Evolutionary conservation across 1,140 invertebrate genomes (phyloP).

Genomic region (Psilanteris sp.): DNA sequence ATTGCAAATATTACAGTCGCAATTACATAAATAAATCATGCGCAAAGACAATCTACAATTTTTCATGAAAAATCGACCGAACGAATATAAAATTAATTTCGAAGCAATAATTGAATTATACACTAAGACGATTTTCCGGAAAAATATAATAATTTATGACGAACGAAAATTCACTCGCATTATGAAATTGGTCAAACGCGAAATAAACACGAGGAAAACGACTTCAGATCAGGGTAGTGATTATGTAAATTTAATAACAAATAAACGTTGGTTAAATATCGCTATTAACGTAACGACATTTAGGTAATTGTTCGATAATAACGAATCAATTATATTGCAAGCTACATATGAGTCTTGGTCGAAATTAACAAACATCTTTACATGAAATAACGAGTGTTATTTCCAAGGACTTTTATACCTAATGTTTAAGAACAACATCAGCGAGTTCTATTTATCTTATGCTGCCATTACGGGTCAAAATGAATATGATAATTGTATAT

Average conservation of each 20-base stretch:
- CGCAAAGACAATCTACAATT: too few species aligned
- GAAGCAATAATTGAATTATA: constrained; percentile 20
- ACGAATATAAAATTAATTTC: too few species aligned
- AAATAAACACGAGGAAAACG: not conserved
- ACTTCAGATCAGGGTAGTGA: constrained; percentile 1
- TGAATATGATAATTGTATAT: too few species aligned
- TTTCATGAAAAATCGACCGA: not conserved
- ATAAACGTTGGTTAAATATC: constrained; percentile 26
- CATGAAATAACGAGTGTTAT: not conserved
- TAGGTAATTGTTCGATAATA: constrained; percentile 47
- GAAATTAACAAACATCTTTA: constrained; percentile 22
- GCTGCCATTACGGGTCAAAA: too few species aligned
- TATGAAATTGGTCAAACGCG: constrained; percentile 21
- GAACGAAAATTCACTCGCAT: constrained; percentile 9
- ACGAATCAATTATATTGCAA: constrained; percentile 36
- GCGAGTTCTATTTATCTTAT: too few species aligned
- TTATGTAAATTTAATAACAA: constrained; percentile 58
- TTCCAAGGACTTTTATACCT: not conserved
- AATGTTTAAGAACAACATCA: not conserved
- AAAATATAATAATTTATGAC: constrained; percentile 16
- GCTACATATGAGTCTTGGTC: constrained; percentile 1
- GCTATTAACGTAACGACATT: constrained; percentile 14
- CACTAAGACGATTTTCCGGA: not conserved
- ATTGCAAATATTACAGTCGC: too few species aligned
- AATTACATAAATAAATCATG: too few species aligned